phyloP scores from a whole-genome alignment of 92 coral and sea anemone genomes.

The Metridium senile region DNA sequence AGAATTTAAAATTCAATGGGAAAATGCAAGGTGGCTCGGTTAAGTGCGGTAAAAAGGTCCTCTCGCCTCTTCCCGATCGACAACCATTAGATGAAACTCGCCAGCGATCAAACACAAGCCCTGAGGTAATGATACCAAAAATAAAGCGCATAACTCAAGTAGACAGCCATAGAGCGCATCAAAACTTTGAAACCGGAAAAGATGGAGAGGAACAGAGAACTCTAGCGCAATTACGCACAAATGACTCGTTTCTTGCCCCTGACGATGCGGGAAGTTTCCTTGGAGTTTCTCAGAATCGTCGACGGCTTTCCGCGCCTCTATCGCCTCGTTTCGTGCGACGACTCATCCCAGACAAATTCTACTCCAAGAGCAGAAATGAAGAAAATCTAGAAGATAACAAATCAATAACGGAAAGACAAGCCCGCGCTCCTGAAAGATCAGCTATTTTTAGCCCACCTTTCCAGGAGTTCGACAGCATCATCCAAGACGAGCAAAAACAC shows the following conservation, averaged over 20 bases:
- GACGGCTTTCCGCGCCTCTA: conserved; percentile 1
- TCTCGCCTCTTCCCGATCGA: background rate
- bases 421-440: background rate
- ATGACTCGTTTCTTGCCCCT: background rate
- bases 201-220: background rate
- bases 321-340: conserved; percentile 10
- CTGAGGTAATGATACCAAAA: background rate
- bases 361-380: background rate
- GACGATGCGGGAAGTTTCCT: background rate
- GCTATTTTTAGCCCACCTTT: background rate
- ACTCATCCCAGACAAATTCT: background rate
- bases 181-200: background rate
- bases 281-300: background rate
- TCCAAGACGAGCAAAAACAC: background rate
- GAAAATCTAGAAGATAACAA: background rate
- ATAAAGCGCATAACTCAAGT: background rate
- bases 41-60: background rate
- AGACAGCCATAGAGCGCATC: background rate
- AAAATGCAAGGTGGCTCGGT: background rate
- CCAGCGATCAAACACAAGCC: background rate
- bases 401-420: background rate
- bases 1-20: background rate
- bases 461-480: background rate
- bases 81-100: background rate
- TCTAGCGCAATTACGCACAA: background rate